Conservation (phyloP, 2,113 vertebrate species). For the Empidonax alnorum region DNA sequence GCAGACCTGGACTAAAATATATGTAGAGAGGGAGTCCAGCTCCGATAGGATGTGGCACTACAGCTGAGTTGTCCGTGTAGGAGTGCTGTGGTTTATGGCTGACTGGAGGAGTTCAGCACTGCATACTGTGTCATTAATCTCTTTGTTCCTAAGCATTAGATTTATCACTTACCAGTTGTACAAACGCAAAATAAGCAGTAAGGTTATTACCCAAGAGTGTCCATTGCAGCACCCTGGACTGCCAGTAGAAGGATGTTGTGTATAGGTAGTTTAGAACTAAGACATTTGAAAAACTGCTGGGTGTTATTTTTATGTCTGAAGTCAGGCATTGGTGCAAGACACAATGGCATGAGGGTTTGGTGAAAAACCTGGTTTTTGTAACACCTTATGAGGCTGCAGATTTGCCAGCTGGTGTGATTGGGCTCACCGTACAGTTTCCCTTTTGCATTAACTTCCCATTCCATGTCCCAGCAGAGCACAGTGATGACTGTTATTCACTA, state of each 20-base stretch:
- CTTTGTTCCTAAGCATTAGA: background rate
- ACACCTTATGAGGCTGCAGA: background rate
- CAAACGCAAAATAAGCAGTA: background rate
- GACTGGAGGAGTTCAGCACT: background rate
- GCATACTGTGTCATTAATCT: background rate
- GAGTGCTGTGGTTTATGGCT: background rate
- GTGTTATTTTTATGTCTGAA: background rate
- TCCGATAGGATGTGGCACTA: background rate
- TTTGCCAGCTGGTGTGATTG: background rate
- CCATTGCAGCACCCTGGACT: background rate
- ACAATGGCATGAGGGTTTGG: background rate
- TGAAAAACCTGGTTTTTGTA: background rate
- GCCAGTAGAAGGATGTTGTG: background rate
- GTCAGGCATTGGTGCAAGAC: background rate
- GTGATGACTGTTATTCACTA: background rate
- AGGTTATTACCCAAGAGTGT: background rate
- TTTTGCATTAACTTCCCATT: background rate
- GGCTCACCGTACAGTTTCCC: background rate
- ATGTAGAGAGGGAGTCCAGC: background rate
- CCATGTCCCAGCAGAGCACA: background rate
- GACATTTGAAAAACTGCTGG: background rate
- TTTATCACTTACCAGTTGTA: background rate
- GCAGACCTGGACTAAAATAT: background rate
- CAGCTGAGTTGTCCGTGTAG: background rate
- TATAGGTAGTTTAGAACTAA: background rate